These are phyloP conservation scores for Homalodisca vitripennis DNA, from an alignment of 1,140 invertebrate species.

Conservation along the genomic window DNA sequence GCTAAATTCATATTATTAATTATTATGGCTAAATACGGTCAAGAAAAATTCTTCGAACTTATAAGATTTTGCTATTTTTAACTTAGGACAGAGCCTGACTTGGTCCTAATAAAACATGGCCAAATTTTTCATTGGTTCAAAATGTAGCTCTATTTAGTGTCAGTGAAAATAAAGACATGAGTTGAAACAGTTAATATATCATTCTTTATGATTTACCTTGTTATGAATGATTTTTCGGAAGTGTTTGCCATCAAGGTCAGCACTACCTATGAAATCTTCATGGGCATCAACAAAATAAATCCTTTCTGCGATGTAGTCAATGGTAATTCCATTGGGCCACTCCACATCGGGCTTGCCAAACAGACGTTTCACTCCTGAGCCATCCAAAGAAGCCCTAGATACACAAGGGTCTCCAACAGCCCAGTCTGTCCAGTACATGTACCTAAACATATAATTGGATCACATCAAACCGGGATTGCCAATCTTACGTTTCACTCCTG, in stretches of 20 bases:
- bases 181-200: no score
- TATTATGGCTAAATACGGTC: no score
- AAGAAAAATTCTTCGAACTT: no score
- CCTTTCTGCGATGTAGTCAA: constrained; percentile 77
- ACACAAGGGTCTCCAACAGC: constrained; percentile 72
- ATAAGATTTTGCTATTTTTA: no score
- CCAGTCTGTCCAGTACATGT: constrained; percentile 94
- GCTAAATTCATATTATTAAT: no score
- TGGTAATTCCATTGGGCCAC: constrained; percentile 86
- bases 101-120: no score
- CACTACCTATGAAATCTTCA: constrained; percentile 81
- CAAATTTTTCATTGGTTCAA: no score
- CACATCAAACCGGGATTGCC: constrained; percentile 63
- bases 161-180: no score
- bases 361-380: constrained; percentile 66
- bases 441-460: constrained; percentile 83
- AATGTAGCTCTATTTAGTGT: no score
- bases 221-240: constrained; percentile 68
- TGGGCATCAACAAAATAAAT: constrained; percentile 88
- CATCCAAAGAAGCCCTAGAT: constrained; percentile 83
- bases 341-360: constrained; percentile 62
- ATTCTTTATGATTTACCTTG: constrained; percentile 52
- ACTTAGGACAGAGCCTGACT: no score
- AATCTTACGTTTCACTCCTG: constrained; percentile 67
- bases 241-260: constrained; percentile 77